phyloP scores from a whole-genome alignment of 2,888 invertebrate genomes.

The Orthosia incerta region DNA sequence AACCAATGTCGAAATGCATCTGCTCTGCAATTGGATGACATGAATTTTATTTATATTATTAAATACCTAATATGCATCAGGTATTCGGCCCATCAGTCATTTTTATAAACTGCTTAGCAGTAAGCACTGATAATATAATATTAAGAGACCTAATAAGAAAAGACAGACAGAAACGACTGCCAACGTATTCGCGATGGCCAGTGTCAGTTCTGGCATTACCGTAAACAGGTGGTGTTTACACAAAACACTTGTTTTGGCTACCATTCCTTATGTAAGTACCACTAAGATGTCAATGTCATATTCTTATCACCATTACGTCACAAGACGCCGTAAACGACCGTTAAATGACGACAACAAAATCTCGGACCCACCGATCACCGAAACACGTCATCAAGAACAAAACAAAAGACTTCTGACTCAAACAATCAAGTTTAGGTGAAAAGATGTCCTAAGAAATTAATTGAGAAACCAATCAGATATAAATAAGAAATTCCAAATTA shows the following conservation, averaged over 20 bases:
- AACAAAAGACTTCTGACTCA: constrained; percentile 4
- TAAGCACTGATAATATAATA: too few relatives aligned
- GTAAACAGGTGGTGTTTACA: constrained; percentile 17
- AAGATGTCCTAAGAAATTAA: constrained; percentile 19
- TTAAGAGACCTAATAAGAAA: not conserved
- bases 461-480: constrained; percentile 43
- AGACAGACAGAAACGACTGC: not conserved
- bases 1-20: not conserved
- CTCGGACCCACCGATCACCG: constrained; percentile 46
- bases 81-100: too few relatives aligned
- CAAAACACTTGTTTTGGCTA: constrained; percentile 10
- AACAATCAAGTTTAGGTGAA: not conserved
- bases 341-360: constrained; percentile 28
- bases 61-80: not conserved
- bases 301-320: constrained; percentile 36
- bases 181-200: not conserved
- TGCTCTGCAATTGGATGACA: not conserved
- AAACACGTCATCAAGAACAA: constrained; percentile 33
- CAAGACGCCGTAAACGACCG: constrained; percentile 3
- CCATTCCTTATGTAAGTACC: constrained; percentile 7
- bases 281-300: constrained; percentile 40
- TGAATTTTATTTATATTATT: not conserved
- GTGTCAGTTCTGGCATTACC: not conserved
- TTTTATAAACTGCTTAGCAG: too few relatives aligned
- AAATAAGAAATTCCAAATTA: constrained; percentile 17